Conservation (phyloP, 1,140 invertebrate species). For the Dendroctonus ponderosae region DNA sequence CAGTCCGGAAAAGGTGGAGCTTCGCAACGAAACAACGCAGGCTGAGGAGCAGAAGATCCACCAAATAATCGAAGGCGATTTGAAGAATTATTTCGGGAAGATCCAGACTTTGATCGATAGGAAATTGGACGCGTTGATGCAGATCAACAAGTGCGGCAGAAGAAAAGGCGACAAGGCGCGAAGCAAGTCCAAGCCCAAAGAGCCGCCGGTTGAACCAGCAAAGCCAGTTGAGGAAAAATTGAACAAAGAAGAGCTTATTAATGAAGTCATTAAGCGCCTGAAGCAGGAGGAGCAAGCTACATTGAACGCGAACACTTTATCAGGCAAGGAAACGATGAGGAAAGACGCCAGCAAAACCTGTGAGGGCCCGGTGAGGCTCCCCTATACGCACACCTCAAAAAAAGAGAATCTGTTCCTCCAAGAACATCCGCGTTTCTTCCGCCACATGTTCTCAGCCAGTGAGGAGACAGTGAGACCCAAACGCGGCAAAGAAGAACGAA, state of each 20-base stretch:
- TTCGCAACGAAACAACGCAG: neutral
- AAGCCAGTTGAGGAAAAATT: constrained; percentile 2
- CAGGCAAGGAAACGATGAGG: neutral
- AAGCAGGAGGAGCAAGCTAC: neutral
- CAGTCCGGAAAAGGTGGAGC: neutral
- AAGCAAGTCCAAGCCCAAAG: neutral
- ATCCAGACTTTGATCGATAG: constrained; percentile 32
- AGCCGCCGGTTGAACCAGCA: neutral
- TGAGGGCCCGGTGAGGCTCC: neutral
- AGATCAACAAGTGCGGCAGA: constrained; percentile 6
- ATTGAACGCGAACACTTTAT: neutral
- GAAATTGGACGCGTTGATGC: constrained; percentile 27
- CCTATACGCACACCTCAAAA: neutral
- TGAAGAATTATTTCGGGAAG: constrained; percentile 33
- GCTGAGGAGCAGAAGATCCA: constrained; percentile 18
- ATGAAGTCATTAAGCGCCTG: constrained; percentile 19
- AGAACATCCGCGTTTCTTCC: neutral
- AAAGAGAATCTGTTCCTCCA: neutral
- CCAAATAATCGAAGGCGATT: constrained; percentile 30
- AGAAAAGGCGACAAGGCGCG: neutral
- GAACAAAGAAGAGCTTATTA: constrained; percentile 19
- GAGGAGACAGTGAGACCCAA: neutral
- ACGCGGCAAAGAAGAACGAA: neutral
- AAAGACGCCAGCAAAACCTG: neutral
- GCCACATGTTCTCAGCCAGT: constrained; percentile 1